Evolutionary conservation across 2,113 vertebrate genomes (phyloP), one percentile per base, ranked within the genome.

Genomic region (Zapornia atra): DNA sequence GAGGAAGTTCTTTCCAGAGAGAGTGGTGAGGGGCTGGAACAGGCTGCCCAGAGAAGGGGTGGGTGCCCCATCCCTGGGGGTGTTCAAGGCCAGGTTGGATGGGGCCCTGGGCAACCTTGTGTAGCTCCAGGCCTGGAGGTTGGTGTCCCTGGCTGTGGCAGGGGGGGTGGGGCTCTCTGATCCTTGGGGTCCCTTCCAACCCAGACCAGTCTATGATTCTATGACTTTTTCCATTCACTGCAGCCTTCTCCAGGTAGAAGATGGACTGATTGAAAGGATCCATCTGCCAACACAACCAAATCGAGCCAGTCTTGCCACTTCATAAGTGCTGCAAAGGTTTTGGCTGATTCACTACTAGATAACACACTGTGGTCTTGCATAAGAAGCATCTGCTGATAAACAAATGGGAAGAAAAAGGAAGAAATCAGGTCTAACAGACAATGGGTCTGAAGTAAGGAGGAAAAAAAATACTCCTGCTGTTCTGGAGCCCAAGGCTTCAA

Each of bases 361-460:
- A 69, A 72, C 16, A 63, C 0, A 0, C 40, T 11, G 12, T 28
- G 29, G n/a, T 57, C 71, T 83, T 50, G 28, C 19, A 3, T 7
- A 54, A 90, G 48, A 86, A 20, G 16, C 61, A 64, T 6, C 15
- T 56, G 21, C 26, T 53, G 53, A 7, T 26, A 70, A 51, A 56
- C 12, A 33, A 0, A 36, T 3, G 29, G 25, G 36, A n/a, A 86
- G 33, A 56, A 68, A 86, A 83, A 59, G 15, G 36, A 53, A 56
- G 56, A 77, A 92, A 78, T 18, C 44, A 0, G n/a, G 34, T 73
- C 21, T 44, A 50, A 15, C 14, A 53, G 21, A 85, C 29, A 84
- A 22, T 1, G 3, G 3, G 7, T 19, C 21, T 50, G 36, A 83
- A 92, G 9, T 7, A 66, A 73, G 38, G 31, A 59, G 28, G 6